A percentile compares a stretch with the other conserved stretches of the same genome.
Evolutionary conservation across 2,113 vertebrate species (phyloP).

Genomic region (Silurus glanis): DNA sequence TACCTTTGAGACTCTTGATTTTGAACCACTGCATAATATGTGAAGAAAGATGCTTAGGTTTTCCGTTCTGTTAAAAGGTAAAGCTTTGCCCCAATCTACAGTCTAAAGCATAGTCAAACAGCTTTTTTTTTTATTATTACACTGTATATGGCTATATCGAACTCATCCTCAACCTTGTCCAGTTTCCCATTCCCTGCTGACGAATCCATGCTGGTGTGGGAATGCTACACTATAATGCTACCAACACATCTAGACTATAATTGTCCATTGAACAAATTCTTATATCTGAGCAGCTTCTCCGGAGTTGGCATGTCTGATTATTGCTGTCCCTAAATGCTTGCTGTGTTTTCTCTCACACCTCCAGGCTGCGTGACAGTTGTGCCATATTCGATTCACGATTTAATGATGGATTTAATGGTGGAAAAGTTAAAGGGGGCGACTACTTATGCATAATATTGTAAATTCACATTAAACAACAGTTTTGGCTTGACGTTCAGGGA

Average conservation of each 20-base stretch:
- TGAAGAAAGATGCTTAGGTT: background rate
- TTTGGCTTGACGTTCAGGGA: background rate
- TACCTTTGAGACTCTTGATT: background rate
- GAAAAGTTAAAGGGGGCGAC: background rate
- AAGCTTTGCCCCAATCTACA: background rate
- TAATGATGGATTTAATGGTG: background rate
- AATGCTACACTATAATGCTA: background rate
- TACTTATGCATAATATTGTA: background rate
- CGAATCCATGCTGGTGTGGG: background rate
- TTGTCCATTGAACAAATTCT: background rate
- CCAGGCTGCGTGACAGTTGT: background rate
- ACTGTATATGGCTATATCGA: background rate
- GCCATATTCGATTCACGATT: background rate
- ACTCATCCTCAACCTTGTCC: background rate
- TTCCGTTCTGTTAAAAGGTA: background rate
- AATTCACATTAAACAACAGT: background rate
- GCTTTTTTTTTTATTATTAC: background rate
- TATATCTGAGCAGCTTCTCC: background rate
- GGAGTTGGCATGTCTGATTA: background rate
- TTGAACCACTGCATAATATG: background rate
- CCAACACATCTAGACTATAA: background rate
- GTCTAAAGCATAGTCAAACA: background rate
- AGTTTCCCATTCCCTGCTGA: background rate
- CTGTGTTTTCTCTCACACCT: background rate
- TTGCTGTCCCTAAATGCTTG: background rate